phyloP scores from a whole-genome alignment of 2,797 vertebrate genomes.

The Diceros bicornis region DNA sequence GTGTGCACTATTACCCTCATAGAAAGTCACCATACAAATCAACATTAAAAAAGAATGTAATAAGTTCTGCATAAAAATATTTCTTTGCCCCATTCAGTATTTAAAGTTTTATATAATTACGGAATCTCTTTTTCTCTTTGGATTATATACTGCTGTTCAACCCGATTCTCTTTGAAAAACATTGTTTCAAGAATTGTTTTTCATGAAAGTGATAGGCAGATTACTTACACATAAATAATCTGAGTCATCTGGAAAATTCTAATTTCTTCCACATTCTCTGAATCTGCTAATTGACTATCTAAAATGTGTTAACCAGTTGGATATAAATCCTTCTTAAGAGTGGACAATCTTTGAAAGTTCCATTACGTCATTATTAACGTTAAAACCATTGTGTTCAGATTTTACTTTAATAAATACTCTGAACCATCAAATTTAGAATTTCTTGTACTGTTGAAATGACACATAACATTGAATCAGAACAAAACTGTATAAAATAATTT shows the following conservation, averaged over 20 bases:
- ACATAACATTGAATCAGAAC: background rate
- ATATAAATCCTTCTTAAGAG: background rate
- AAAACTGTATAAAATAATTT: conserved; percentile 7
- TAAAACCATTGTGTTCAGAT: conserved; percentile 17
- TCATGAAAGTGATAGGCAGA: background rate
- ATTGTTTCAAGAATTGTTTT: conserved; percentile 30
- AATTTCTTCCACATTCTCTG: conserved; percentile 40
- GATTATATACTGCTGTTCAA: background rate
- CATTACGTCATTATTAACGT: background rate
- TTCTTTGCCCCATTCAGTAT: background rate
- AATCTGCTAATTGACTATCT: conserved; percentile 33
- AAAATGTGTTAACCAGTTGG: conserved; percentile 29
- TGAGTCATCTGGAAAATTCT: conserved; percentile 32
- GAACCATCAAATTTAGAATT: conserved; percentile 43
- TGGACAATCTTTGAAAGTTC: conserved; percentile 7
- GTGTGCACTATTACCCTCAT: background rate
- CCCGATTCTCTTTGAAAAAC: background rate
- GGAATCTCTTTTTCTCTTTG: background rate
- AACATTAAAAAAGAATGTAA: background rate
- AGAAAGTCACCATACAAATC: background rate
- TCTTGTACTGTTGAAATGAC: conserved; percentile 3
- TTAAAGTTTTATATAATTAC: conserved; percentile 32
- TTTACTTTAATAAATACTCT: conserved; percentile 58
- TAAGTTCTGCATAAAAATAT: background rate
- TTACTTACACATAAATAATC: background rate